phyloP scores from a whole-genome alignment of 1,140 invertebrate species.

The Schlechtendalia chinensis region DNA sequence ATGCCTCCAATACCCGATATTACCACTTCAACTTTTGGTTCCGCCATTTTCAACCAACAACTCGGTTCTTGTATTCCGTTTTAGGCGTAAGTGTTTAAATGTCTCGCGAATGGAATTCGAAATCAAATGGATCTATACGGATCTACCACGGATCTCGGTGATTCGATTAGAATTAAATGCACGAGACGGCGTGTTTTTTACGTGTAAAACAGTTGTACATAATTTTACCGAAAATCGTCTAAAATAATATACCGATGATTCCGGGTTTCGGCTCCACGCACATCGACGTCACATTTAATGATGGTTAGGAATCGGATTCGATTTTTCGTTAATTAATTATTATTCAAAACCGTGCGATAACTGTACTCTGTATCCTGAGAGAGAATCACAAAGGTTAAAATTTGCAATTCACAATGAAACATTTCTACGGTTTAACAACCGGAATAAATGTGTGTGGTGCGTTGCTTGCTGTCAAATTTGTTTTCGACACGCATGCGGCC shows the following conservation, averaged over 20 bases:
- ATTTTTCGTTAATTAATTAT: slow-evolving; percentile 38
- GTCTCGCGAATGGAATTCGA: neutral
- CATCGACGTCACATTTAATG: neutral
- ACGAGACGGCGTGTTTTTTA: neutral
- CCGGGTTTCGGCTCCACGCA: neutral
- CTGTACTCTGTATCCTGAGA: neutral
- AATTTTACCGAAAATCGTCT: neutral
- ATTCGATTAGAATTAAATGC: neutral
- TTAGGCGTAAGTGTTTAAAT: neutral
- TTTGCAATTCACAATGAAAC: slow-evolving; percentile 37
- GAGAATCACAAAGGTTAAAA: slow-evolving; percentile 39
- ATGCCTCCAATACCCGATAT: slow-evolving; percentile 66
- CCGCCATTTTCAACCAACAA: slow-evolving; percentile 12
- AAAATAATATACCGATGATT: slow-evolving; percentile 54
- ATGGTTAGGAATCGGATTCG: neutral
- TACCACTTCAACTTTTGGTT: slow-evolving; percentile 57
- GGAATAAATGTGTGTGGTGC: neutral
- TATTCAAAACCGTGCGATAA: slow-evolving; percentile 27
- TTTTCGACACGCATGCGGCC: neutral
- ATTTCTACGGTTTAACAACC: slow-evolving; percentile 25
- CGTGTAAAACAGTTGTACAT: neutral
- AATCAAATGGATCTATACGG: neutral
- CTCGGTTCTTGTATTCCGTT: neutral
- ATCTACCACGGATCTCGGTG: neutral
- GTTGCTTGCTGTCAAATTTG: neutral